Percentiles rank a stretch among this genome's conserved stretches.
These are phyloP conservation scores for Drosophila grimshawi DNA, from an alignment of 1,140 invertebrate species.

Conservation along the genomic window DNA sequence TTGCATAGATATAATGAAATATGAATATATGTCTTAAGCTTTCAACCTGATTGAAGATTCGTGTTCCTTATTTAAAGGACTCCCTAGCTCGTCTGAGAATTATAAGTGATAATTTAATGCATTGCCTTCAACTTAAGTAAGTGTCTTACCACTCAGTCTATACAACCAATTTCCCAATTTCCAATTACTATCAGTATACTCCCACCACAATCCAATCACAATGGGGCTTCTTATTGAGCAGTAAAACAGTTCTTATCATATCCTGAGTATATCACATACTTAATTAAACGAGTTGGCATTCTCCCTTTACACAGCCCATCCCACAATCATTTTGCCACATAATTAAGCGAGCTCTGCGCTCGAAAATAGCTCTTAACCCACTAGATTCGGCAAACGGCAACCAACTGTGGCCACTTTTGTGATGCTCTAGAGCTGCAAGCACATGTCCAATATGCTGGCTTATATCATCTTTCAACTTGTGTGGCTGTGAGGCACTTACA, in stretches of 20 bases:
- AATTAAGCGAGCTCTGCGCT: conserved; percentile 44
- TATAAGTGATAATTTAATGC: too few relatives aligned
- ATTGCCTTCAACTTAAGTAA: too few relatives aligned
- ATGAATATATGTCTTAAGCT: too few relatives aligned
- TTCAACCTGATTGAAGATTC: too few relatives aligned
- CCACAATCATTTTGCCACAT: conserved; percentile 40
- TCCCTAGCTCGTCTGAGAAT: too few relatives aligned
- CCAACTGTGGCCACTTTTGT: conserved; percentile 34
- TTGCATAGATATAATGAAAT: too few relatives aligned
- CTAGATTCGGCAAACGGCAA: conserved; percentile 8
- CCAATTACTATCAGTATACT: too few relatives aligned
- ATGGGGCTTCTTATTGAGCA: background rate
- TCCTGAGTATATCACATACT: background rate
- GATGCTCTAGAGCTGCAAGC: conserved; percentile 35
- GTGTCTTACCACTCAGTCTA: too few relatives aligned
- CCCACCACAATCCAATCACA: too few relatives aligned
- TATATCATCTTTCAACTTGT: conserved; percentile 49
- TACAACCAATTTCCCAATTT: too few relatives aligned
- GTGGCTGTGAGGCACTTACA: conserved; percentile 28
- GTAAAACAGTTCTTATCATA: background rate
- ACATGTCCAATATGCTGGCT: conserved; percentile 48
- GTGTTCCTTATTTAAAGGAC: too few relatives aligned
- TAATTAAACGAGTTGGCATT: conserved; percentile 18
- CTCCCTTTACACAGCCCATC: background rate
- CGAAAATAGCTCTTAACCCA: conserved; percentile 4